Base-by-base conservation (phyloP, 2,113 vertebrate species). In the Xenopus laevis region DNA sequence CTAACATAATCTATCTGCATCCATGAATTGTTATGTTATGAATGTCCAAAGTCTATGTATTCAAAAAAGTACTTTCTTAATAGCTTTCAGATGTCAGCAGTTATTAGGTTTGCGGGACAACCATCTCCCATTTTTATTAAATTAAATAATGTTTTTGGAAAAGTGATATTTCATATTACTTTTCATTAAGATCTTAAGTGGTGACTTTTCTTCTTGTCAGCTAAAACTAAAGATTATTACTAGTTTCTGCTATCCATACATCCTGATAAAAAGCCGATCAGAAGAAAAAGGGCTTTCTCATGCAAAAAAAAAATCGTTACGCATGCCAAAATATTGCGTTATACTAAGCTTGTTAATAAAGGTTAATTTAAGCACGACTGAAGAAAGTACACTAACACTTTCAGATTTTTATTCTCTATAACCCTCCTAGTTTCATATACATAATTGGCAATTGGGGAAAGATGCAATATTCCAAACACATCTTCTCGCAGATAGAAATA, bases 111-210 rank as follows among this genome's bases (percentile, higher is more conserved):
- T 77, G 69, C 62, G 70, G 67, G 74, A 70, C 74, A 64, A 70
- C 60, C 57, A 64, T 70, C 74, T 50, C 53, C 67, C 47, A 64
- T 77, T 77, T 77, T 64, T 77, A 77, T 77, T 77, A 77, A 59
- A 77, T 77, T 77, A 77, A 77, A 77, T 70, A 77, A 70, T 77
- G 66, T 77, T 77, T 76, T 70, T 64, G 70, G 74, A 77, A 77
- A 77, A 70, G 13, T 70, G 74, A 77, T 77, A 77, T 77, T 70
- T 70, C 52, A 52, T 64, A 77, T 77, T 77, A 70, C 59, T 46
- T 77, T 77, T 77, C 73, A 75, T 60, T 68, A 50, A n/a, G 27
- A 63, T 77, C 60, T 70, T 64, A 77, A 77, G 27, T 77, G 74
- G 47, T 70, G 44, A 70, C 67, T 64, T 77, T 27, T 76, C 11